Conservation (phyloP, 1,140 invertebrate genomes). For the Trachymyrmex cornetzi region DNA sequence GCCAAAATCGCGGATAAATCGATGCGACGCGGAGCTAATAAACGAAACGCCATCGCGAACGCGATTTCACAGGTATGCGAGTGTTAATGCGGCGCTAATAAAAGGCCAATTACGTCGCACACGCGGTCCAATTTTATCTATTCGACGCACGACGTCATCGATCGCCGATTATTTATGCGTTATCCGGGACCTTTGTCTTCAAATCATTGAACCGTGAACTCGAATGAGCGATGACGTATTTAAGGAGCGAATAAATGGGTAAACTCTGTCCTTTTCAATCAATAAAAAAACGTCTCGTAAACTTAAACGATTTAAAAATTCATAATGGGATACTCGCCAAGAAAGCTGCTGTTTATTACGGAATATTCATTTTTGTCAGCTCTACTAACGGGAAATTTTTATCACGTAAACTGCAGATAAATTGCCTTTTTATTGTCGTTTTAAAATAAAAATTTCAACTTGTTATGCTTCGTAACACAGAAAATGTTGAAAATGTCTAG, state of each 20-base stretch:
- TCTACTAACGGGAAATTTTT: conserved; percentile 1
- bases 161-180: conserved; percentile 20
- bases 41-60: conserved; percentile 15
- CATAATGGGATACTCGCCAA: background rate
- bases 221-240: conserved; percentile 5
- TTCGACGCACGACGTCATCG: background rate
- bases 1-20: conserved; percentile 27
- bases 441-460: conserved; percentile 2
- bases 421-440: background rate
- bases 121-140: conserved; percentile 34
- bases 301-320: conserved; percentile 5
- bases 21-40: conserved; percentile 12
- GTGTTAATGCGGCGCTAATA: conserved; percentile 45
- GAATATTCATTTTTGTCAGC: background rate
- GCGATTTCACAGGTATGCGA: conserved; percentile 16
- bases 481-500: background rate
- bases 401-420: background rate
- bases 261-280: conserved; percentile 1
- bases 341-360: background rate
- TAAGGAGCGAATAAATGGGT: background rate
- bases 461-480: background rate
- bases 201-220: background rate
- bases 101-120: conserved; percentile 37
- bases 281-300: conserved; percentile 5
- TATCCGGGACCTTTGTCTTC: background rate